Conservation (phyloP, 2,888 invertebrate genomes). For the Flexamia atlantica region DNA sequence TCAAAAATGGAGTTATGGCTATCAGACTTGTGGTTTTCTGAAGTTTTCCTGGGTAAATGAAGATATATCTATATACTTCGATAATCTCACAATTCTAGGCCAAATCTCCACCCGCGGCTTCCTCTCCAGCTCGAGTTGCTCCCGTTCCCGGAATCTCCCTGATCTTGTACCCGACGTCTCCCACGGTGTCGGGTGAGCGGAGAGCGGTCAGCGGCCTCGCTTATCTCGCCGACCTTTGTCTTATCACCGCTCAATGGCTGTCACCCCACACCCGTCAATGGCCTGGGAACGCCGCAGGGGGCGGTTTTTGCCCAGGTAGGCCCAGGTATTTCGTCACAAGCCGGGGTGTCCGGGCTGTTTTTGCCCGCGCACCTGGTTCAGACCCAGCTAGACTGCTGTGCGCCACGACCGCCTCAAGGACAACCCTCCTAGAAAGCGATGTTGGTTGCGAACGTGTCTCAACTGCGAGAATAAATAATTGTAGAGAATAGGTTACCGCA, state of each 20-base stretch:
- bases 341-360: slow-evolving; percentile 30
- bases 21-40: no score
- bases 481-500: no score
- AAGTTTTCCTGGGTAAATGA: no score
- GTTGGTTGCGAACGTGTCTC: no score
- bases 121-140: no score
- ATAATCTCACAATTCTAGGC: no score
- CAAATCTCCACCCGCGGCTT: no score
- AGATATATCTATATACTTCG: no score
- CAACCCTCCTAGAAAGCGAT: no score
- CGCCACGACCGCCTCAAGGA: slow-evolving; percentile 45
- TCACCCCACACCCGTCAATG: slow-evolving; percentile 41
- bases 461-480: no score
- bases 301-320: slow-evolving; percentile 54
- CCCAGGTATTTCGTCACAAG: slow-evolving; percentile 45
- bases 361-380: slow-evolving; percentile 50
- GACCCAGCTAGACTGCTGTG: slow-evolving; percentile 60
- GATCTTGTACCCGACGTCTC: no score
- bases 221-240: slow-evolving; percentile 57
- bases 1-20: no score
- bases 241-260: slow-evolving; percentile 48
- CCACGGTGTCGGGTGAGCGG: slow-evolving; percentile 35
- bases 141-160: slow-evolving; percentile 7
- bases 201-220: slow-evolving; percentile 49
- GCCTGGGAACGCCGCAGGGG: slow-evolving; percentile 53